Base-by-base conservation (phyloP, 2,113 vertebrate genomes). In the Pachyramphus minor region DNA sequence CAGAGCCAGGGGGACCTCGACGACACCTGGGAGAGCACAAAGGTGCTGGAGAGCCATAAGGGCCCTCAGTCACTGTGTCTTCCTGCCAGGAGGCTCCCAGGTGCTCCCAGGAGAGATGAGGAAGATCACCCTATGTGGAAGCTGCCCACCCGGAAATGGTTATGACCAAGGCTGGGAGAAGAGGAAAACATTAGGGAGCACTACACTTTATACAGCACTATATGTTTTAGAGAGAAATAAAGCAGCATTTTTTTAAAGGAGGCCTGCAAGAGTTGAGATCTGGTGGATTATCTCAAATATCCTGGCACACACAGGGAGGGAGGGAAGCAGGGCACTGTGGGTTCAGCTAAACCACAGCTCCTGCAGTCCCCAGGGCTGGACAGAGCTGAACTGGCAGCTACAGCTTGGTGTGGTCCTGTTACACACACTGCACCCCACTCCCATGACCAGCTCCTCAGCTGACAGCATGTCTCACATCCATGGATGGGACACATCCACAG, bases 401-500 rank as follows among this genome's bases (percentile, higher is more conserved):
- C 39, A 25, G 69, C 25, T 27, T n/a, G 39, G 9, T 16, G 35
- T 6, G 37, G 37, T 44, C 50, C 30, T 27, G 53, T 55, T 19
- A 62, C 64, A 50, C 50, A 82, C 7, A 1, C 47, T 25, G 55
- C 1, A 0, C 20, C 31, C 28, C 3, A 6, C 58, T 76, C 27
- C 64, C 25, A 13, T 2, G 15, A 44, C 56, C 76, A 62, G 47
- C 33, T 58, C 84, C 37, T 42, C 83, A 42, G 53, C 35, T 74
- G 35, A 11, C 28, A 58, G 4, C 0, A 0, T 8, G 42, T 24
- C 21, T 44, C 56, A 19, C 11, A 6, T 5, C 41, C 67, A 25
- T 0, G 3, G 31, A 73, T 30, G 16, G 30, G 47, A 21, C 53
- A 85, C 3, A 2, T 56, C n/a, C 62, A 58, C 3, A 1, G 17